Evolutionary conservation across 2,113 vertebrate species (phyloP).

Genomic region (Saguinus imperator): DNA sequence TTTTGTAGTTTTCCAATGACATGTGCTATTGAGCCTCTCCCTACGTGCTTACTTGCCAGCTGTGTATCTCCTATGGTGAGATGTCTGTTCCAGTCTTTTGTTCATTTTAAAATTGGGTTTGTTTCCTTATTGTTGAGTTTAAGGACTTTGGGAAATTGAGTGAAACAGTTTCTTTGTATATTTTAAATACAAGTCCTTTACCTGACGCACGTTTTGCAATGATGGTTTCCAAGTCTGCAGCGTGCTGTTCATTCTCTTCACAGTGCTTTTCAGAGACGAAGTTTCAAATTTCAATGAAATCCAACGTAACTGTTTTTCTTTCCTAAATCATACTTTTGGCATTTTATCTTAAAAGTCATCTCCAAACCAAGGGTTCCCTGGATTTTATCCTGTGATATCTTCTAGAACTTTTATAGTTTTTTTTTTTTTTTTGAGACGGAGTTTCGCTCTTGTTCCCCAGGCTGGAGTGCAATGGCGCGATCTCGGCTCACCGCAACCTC

Average conservation of each 20-base stretch:
- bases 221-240: not conserved
- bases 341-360: not conserved
- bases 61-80: not conserved
- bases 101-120: not conserved
- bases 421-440: not conserved
- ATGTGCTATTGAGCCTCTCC: fast-evolving
- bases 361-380: too few relatives aligned
- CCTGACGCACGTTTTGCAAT: not conserved
- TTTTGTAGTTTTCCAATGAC: not conserved
- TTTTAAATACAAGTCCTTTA: not conserved
- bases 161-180: not conserved
- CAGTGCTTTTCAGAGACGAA: not conserved
- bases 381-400: not conserved
- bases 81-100: not conserved
- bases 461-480: too few relatives aligned
- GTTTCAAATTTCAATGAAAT: not conserved
- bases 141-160: not conserved
- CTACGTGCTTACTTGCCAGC: not conserved
- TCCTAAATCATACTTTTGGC: not conserved
- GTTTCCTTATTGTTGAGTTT: not conserved
- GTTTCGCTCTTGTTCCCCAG: too few relatives aligned
- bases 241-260: not conserved
- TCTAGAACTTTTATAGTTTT: not conserved
- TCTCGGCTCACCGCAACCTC: too few relatives aligned
- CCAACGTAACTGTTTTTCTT: not conserved